These are phyloP conservation scores for Chamaea fasciata DNA, from an alignment of 2,113 vertebrate genomes.

Conservation along the genomic window DNA sequence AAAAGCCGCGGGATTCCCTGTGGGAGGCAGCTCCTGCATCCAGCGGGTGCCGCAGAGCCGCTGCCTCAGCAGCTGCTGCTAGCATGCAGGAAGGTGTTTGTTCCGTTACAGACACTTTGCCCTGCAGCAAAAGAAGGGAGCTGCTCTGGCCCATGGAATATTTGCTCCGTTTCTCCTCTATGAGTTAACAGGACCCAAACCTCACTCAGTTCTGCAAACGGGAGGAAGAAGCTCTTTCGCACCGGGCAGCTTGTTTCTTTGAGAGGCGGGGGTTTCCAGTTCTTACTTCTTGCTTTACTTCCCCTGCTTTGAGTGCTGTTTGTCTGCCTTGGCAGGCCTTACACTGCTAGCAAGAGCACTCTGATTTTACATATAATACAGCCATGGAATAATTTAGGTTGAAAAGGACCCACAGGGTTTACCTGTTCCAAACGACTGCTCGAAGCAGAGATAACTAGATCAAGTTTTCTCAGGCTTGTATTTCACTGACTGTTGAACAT, in stretches of 20 bases:
- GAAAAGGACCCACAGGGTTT: background rate
- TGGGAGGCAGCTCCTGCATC: background rate
- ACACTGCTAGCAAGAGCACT: background rate
- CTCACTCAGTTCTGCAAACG: background rate
- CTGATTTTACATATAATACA: background rate
- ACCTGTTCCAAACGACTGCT: background rate
- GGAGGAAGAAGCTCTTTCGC: background rate
- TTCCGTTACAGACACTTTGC: background rate
- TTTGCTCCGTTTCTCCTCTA: background rate
- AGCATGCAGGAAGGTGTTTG: fast-evolving
- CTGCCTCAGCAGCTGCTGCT: background rate
- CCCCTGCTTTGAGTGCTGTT: background rate
- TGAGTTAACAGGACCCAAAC: background rate
- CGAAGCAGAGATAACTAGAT: background rate
- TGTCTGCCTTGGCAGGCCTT: background rate
- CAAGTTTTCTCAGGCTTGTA: background rate
- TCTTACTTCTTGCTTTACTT: background rate
- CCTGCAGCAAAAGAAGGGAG: background rate
- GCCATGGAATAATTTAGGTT: background rate
- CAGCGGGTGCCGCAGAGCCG: background rate
- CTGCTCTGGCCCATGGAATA: background rate
- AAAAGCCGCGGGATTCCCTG: fast-evolving
- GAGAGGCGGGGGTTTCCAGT: background rate
- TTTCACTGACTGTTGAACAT: background rate
- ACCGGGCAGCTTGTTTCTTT: background rate